Percentiles rank a stretch among this genome's conserved stretches.
Evolutionary conservation across 2,797 vertebrate genomes (phyloP).

Genomic region (Syngnathus acus): DNA sequence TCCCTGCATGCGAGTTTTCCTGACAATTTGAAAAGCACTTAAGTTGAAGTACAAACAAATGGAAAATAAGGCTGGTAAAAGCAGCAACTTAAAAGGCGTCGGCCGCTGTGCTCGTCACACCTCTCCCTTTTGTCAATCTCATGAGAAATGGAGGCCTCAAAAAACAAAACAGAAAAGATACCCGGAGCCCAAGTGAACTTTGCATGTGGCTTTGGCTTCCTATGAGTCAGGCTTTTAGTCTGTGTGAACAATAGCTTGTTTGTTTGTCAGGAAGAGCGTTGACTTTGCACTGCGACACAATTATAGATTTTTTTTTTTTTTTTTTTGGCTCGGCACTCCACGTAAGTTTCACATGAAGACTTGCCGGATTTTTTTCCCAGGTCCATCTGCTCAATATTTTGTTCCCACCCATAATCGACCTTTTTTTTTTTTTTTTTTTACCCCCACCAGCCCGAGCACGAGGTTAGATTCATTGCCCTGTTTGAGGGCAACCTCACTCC

Average conservation of each 20-base stretch:
- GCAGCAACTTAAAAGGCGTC: not conserved
- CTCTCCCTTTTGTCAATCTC: slow-evolving; percentile 13
- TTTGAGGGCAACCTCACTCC: not conserved
- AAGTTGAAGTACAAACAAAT: not conserved
- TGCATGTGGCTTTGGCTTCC: slow-evolving; percentile 17
- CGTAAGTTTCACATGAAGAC: no score
- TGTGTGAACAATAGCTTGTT: slow-evolving; percentile 55
- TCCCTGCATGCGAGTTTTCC: not conserved
- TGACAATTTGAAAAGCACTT: no score
- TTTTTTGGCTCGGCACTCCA: no score
- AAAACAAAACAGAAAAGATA: slow-evolving; percentile 11
- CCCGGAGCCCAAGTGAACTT: slow-evolving; percentile 17
- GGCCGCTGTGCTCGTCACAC: slow-evolving; percentile 13
- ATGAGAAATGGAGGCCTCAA: not conserved
- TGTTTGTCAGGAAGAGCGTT: slow-evolving; percentile 36
- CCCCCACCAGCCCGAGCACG: not conserved
- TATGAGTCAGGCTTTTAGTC: slow-evolving; percentile 24
- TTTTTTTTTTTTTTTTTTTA: not conserved
- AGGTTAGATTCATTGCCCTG: not conserved
- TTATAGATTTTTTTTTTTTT: not conserved
- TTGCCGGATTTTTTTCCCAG: not conserved
- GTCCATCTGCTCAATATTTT: not conserved
- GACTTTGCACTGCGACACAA: slow-evolving; percentile 13
- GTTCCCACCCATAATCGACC: not conserved
- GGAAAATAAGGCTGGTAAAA: no score